phyloP scores from a whole-genome alignment of 92 coral and sea anemone species.

The Epizoanthus fatuus region DNA sequence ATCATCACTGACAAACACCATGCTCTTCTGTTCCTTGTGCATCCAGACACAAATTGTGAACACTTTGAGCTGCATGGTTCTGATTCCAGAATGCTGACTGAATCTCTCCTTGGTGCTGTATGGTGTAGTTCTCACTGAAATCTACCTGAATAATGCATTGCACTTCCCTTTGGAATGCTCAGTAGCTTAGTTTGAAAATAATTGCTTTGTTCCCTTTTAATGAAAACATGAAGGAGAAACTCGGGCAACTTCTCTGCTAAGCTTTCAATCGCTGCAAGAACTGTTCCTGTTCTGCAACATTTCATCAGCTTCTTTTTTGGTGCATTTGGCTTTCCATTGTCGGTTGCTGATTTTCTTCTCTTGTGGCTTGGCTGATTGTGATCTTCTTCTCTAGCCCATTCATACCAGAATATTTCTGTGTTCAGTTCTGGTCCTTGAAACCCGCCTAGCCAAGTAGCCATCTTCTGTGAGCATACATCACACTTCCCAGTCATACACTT shows the following conservation, averaged over 20 bases:
- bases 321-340: slow-evolving; percentile 46
- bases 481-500: slow-evolving; percentile 35
- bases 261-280: slow-evolving; percentile 48
- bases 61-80: slow-evolving; percentile 63
- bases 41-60: slow-evolving; percentile 70
- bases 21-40: slow-evolving; percentile 59
- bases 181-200: slow-evolving; percentile 59
- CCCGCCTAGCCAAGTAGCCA: slow-evolving; percentile 44
- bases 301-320: slow-evolving; percentile 65
- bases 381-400: slow-evolving; percentile 50
- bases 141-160: slow-evolving; percentile 61
- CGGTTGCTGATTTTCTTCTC: slow-evolving; percentile 35
- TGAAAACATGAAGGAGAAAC: slow-evolving; percentile 65
- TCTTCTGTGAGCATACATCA: slow-evolving; percentile 50
- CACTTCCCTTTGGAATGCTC: slow-evolving; percentile 55
- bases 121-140: slow-evolving; percentile 66
- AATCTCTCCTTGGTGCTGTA: slow-evolving; percentile 70
- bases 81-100: slow-evolving; percentile 67
- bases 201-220: slow-evolving; percentile 62
- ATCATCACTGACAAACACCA: slow-evolving; percentile 73
- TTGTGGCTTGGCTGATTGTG: slow-evolving; percentile 57
- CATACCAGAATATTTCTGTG: slow-evolving; percentile 54
- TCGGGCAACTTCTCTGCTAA: slow-evolving; percentile 56
- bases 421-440: slow-evolving; percentile 58
- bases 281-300: slow-evolving; percentile 57